Base-by-base conservation (phyloP, 2,113 vertebrate genomes). In the rabbit (Oryctolagus cuniculus) region DNA sequence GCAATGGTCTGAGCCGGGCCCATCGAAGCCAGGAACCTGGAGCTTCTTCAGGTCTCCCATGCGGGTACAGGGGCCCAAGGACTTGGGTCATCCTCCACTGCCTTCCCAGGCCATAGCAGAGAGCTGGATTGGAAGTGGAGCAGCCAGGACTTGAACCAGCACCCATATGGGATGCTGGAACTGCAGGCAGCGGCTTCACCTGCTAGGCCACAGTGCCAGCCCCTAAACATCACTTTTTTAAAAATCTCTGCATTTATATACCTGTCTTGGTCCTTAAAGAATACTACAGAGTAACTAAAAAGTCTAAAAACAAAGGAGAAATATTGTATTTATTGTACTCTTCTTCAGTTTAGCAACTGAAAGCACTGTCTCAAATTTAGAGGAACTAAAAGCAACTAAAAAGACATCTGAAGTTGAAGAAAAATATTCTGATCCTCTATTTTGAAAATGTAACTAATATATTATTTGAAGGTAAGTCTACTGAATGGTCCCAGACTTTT, bases 331-430 rank as follows among this genome's bases (percentile, higher is more conserved):
- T 86, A 94, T n/a, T 74, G 6, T 89, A 67, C 2, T 91, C 69
- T 72, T 31, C 91, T 79, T 29, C 74, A 93, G n/a, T 82, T 83
- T 86, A 87, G 73, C 49, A 90, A 89, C 31, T 90, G n/a, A 94
- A 94, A 2, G 17, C 7, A 82, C 19, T 92, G 44, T 13, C 63
- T 77, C 24, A 83, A 87, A 89, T 92, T 83, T 69, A 95, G 29
- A 83, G 29, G 24, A 67, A 25, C 78, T 44, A 44, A 44, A 44
- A 79, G 67, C 70, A 94, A 89, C 67, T 70, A 55, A 80, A 93
- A 85, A 55, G 75, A 15, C 8, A 10, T 58, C 34, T 86, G 22
- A 87, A 89, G 38, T 53, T 86, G 67, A 85, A 72, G 21, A 85
- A 75, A 89, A 88, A 75, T 31, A 72, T 53, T 94, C 67, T 85